Conservation (phyloP, 2,113 vertebrate species). For the Zosterops borbonicus region DNA sequence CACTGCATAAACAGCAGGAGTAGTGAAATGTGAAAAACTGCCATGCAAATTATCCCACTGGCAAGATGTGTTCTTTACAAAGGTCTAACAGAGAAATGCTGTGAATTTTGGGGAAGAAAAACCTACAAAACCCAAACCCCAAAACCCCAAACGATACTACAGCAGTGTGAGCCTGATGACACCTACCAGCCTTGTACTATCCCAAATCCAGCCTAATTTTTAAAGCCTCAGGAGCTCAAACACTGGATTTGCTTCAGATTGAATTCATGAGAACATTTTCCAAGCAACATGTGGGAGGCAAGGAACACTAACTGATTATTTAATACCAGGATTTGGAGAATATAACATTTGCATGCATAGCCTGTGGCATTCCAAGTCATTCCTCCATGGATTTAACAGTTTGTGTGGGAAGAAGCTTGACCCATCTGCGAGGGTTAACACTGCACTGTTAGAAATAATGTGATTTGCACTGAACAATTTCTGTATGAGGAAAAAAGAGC, state of each 20-base stretch:
- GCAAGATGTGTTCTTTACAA: background rate
- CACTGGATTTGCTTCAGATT: background rate
- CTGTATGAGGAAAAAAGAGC: background rate
- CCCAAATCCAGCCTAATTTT: background rate
- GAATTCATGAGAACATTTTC: background rate
- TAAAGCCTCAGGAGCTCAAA: background rate
- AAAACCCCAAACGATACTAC: background rate
- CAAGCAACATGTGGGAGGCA: background rate
- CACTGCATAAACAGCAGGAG: background rate
- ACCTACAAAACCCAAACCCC: background rate
- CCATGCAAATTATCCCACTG: background rate
- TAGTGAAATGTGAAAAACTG: background rate
- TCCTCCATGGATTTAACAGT: background rate
- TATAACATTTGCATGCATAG: background rate
- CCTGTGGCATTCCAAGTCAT: background rate
- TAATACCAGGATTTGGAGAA: background rate
- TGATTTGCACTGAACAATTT: background rate
- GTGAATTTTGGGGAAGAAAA: background rate
- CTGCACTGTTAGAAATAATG: background rate
- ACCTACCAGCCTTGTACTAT: background rate
- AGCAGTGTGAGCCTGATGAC: background rate
- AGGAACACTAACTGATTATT: background rate
- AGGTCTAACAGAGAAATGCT: background rate
- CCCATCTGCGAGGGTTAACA: background rate
- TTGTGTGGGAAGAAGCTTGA: background rate